Conservation (phyloP, 2,113 vertebrate species). For the Istiophorus platypterus region DNA sequence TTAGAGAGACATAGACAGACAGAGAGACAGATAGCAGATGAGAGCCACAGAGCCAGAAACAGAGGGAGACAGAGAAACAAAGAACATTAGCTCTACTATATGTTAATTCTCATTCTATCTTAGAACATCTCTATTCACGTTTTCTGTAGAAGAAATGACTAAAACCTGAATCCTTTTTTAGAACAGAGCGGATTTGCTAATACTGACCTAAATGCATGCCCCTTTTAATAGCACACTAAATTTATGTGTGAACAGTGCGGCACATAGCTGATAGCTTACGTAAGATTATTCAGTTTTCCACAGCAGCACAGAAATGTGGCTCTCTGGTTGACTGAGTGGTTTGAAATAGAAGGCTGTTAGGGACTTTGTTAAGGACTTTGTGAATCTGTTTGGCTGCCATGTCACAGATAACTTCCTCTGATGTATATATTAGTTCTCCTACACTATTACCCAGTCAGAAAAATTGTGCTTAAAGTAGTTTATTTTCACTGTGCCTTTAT, state of each 20-base stretch:
- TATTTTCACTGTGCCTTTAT: neutral
- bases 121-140: neutral
- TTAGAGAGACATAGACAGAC: conserved; percentile 49
- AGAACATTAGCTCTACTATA: conserved; percentile 39
- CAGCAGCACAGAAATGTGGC: conserved; percentile 17
- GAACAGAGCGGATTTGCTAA: neutral
- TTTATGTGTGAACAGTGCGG: conserved; percentile 39
- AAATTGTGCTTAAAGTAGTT: neutral
- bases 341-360: conserved; percentile 14
- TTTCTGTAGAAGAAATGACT: conserved; percentile 7
- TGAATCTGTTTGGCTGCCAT: neutral
- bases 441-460: neutral
- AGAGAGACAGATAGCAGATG: conserved; percentile 37
- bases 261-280: conserved; percentile 50
- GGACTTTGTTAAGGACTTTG: conserved; percentile 9
- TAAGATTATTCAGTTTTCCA: conserved; percentile 47
- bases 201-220: neutral
- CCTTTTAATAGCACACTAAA: conserved; percentile 38
- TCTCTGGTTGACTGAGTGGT: conserved; percentile 27
- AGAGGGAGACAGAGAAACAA: conserved; percentile 44
- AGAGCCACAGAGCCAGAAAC: conserved; percentile 33
- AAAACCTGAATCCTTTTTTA: conserved; percentile 3
- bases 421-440: neutral
- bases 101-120: conserved; percentile 19
- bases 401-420: neutral